Percentiles rank a stretch among this genome's conserved stretches.
Conservation (phyloP, 2,113 vertebrate species). For the Deroptyus accipitrinus region DNA sequence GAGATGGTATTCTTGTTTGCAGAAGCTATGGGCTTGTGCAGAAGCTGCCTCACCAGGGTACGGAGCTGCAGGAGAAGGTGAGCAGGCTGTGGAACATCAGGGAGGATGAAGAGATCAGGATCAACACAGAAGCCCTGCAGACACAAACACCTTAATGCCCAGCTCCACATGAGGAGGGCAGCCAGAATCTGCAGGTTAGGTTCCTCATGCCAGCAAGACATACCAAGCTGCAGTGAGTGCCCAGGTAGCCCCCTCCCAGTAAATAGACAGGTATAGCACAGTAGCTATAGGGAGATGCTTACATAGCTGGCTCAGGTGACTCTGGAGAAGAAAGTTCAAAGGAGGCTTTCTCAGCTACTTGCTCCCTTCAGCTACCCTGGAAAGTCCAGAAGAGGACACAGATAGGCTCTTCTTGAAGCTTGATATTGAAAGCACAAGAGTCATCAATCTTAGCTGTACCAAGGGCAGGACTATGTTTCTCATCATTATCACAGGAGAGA, state of each 20-base stretch:
- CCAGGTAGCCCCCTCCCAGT: rapidly evolving
- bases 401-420: background rate
- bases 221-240: background rate
- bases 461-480: background rate
- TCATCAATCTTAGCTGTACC: background rate
- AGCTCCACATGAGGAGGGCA: background rate
- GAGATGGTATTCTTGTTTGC: background rate
- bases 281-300: background rate
- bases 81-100: background rate
- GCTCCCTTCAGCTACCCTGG: background rate
- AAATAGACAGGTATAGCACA: background rate
- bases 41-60: background rate
- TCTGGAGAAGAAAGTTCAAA: background rate
- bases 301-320: background rate
- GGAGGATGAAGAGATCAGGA: background rate
- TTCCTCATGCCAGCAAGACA: background rate
- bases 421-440: background rate
- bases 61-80: background rate
- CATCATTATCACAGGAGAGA: background rate
- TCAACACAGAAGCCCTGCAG: background rate
- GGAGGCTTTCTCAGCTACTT: background rate
- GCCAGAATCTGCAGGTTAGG: background rate
- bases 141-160: background rate
- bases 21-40: background rate
- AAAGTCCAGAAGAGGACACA: background rate